Evolutionary conservation across 1,140 invertebrate genomes (phyloP).

Genomic region (Ruditapes philippinarum): DNA sequence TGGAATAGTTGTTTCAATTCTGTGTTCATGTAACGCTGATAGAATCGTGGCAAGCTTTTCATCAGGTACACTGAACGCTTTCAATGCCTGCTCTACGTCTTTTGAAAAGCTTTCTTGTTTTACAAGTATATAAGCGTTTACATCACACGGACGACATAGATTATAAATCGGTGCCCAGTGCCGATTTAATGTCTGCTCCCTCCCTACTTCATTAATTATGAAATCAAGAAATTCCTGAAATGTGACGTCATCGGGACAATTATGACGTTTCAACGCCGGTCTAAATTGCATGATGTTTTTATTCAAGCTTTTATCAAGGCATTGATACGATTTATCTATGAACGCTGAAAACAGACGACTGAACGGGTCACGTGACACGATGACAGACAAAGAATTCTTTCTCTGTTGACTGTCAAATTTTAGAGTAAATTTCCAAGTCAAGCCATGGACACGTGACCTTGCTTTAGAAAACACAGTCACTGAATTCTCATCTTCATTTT

Average conservation of each 20-base stretch:
- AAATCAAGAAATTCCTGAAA: constrained; percentile 29
- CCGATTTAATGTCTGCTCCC: background rate
- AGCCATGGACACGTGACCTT: background rate
- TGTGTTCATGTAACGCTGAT: background rate
- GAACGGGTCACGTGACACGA: constrained; percentile 64
- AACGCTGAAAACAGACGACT: constrained; percentile 67
- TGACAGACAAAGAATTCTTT: background rate
- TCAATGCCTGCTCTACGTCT: constrained; percentile 10
- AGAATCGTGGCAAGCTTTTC: background rate
- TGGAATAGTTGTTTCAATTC: background rate
- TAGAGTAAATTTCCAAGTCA: no score
- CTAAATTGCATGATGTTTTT: background rate
- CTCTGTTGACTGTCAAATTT: no score
- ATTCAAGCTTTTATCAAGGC: background rate
- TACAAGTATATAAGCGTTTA: constrained; percentile 31
- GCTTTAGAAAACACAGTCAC: background rate
- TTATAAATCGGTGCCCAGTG: constrained; percentile 31
- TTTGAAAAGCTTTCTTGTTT: constrained; percentile 35
- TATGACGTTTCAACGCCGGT: background rate
- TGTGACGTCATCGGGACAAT: background rate
- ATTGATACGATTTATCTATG: constrained; percentile 65
- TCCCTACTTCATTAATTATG: background rate
- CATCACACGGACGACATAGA: background rate
- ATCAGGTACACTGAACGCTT: background rate
- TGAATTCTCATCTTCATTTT: background rate